phyloP scores from a whole-genome alignment of 2,797 vertebrate genomes.

The Lateolabrax maculatus region DNA sequence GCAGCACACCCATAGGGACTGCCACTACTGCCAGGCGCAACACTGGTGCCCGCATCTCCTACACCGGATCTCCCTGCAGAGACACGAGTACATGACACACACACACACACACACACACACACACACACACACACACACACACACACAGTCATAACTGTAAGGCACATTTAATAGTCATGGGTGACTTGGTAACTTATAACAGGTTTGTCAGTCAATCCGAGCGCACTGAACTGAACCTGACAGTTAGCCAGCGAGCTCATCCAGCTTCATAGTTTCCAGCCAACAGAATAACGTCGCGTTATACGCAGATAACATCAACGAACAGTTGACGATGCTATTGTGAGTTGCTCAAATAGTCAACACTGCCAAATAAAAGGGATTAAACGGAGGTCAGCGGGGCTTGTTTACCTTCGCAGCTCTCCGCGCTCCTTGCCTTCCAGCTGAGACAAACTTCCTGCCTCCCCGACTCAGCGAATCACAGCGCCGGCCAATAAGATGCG shows the following conservation, averaged over 20 bases:
- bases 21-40: constrained; percentile 78
- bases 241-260: background rate
- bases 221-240: background rate
- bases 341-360: background rate
- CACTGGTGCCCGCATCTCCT: constrained; percentile 84
- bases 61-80: constrained; percentile 58
- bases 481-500: constrained; percentile 59
- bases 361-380: background rate
- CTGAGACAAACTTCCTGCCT: constrained; percentile 47
- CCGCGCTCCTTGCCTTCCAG: constrained; percentile 30
- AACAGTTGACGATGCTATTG: background rate
- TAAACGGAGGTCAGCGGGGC: constrained; percentile 11
- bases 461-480: background rate
- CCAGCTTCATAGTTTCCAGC: background rate
- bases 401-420: constrained; percentile 66
- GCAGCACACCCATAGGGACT: constrained; percentile 91
- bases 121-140: constrained; percentile 12
- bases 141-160: background rate
- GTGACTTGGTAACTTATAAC: background rate
- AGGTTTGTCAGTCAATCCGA: background rate
- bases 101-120: background rate
- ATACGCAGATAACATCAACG: background rate
- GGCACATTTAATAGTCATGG: background rate
- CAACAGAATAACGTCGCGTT: background rate
- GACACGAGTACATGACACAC: constrained; percentile 33